Evolutionary conservation across 2,797 vertebrate genomes (phyloP), one percentile per base, ranked within the genome.

Genomic region (Sylvilagus floridanus): DNA sequence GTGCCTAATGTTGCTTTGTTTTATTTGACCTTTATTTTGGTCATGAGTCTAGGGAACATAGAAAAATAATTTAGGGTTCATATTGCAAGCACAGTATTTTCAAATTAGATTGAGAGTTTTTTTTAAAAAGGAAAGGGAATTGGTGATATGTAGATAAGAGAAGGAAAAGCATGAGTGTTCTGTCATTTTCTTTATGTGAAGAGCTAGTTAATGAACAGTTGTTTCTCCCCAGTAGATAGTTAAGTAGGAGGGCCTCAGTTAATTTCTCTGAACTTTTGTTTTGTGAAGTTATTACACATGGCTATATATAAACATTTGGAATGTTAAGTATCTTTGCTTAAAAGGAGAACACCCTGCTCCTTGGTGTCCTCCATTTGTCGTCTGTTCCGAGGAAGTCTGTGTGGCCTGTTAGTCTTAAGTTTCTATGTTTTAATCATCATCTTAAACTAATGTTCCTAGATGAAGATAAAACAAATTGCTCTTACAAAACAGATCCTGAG

Each of bases 21-120:
- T 90, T 69, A 10, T 87, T 69, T 88, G 8, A 14, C 35, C 30
- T 89, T 94, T 82, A 82, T 88, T 93, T 91, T 90, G 62, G 62
- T 95, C 13, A 62, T 84, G 66, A 86, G 91, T 50, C 93, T 81
- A 7, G 42, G 30, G 14, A 89, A 62, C 26, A 65, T 81, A 84
- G 79, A 90, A 87, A 93, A 65, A 37, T 26, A 50, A 89, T 37
- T 85, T 35, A 82, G 28, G 24, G 21, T 65, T 79, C 16, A 22
- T 88, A 50, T 86, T 84, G 73, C 14, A 68, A 78, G 82, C 6
- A 88, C 85, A 69, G 63, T 19, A 63, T 84, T 47, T 95, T 95
- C 13, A 63, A 78, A 14, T 69, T 75, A 88, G 32, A 78, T 69
- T 82, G 5, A 72, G 50, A 91, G 4, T 63, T 86, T 88, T 93